Conservation (phyloP, 1,140 invertebrate species). For the Coelopa frigida region DNA sequence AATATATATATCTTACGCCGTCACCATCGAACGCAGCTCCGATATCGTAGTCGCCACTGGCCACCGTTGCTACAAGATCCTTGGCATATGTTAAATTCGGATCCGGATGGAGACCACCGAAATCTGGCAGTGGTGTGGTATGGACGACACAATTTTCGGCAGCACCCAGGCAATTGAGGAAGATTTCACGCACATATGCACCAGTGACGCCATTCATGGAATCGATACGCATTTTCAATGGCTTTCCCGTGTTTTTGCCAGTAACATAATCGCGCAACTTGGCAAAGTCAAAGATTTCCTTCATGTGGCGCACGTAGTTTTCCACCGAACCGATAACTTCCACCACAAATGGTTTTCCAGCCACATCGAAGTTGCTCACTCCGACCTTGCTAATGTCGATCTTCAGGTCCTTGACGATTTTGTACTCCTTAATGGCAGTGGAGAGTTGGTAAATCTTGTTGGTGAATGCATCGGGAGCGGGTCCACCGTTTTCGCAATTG, state of each 20-base stretch:
- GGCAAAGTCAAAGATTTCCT: conserved; percentile 94
- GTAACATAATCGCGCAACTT: conserved; percentile 69
- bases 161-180: conserved; percentile 78
- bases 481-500: conserved; percentile 94
- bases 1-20: conserved; percentile 55
- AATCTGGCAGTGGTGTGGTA: conserved; percentile 78
- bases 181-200: conserved; percentile 87
- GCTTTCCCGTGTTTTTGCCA: conserved; percentile 55
- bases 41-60: conserved; percentile 78
- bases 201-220: conserved; percentile 97
- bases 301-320: conserved; percentile 90
- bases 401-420: conserved; percentile 66
- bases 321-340: conserved; percentile 87
- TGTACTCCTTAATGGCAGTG: conserved; percentile 71
- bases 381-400: conserved; percentile 71
- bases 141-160: conserved; percentile 62
- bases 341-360: conserved; percentile 70
- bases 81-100: conserved; percentile 82
- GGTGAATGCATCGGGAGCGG: conserved; percentile 87
- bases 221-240: conserved; percentile 84
- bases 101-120: conserved; percentile 96
- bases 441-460: conserved; percentile 82
- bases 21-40: conserved; percentile 99
- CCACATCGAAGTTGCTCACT: conserved; percentile 53
- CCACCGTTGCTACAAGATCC: conserved; percentile 54